Evolutionary conservation across 2,888 invertebrate genomes (phyloP), one percentile per base, ranked within the genome.

Genomic region (Strigamia maritima): DNA sequence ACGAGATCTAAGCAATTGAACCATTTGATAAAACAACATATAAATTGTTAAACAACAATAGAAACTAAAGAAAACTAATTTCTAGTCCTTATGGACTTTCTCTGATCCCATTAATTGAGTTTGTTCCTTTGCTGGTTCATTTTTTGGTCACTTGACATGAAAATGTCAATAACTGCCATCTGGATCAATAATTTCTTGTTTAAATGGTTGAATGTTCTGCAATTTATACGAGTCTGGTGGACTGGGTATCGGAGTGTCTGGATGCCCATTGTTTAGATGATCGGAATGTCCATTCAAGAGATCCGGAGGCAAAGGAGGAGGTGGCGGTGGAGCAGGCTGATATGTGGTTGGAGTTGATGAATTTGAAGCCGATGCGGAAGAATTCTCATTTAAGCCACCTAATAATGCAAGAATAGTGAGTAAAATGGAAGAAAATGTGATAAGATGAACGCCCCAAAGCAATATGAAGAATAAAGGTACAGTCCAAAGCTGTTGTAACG

Each of bases 181-280:
- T 10, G 80, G 19, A 44, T 82, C 82, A 22, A 80, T 75, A 49
- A 81, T 40, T 74, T 82, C 82, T 74, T 81, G 81, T 65, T 82
- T 82, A 79, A 82, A 82, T 16, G 82, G 80, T 35, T 74, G 78
- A 19, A 75, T 60, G 35, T 75, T 78, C 75, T 70, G 81, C 12
- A 80, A 3, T 74, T 80, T 80, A 38, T 54, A 80, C 10, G 80
- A 49, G 19, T 82, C 81, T 4, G 82, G 79, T 8, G 81, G 82
- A 12, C 82, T 81, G 31, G 81, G 81, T 12, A 81, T 82, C 12
- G 82, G 81, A 7, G 81, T 81, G 28, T 82, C 82, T 10, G 81
- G 80, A 28, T 82, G 82, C 1, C 81, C 80, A 54, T 81, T 81
- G 12, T 77, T 49, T 12, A 81, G 31, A 80, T 79, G 81, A 8